phyloP scores from a whole-genome alignment of 92 coral and sea anemone genomes.

The Phymanthus crucifer region DNA sequence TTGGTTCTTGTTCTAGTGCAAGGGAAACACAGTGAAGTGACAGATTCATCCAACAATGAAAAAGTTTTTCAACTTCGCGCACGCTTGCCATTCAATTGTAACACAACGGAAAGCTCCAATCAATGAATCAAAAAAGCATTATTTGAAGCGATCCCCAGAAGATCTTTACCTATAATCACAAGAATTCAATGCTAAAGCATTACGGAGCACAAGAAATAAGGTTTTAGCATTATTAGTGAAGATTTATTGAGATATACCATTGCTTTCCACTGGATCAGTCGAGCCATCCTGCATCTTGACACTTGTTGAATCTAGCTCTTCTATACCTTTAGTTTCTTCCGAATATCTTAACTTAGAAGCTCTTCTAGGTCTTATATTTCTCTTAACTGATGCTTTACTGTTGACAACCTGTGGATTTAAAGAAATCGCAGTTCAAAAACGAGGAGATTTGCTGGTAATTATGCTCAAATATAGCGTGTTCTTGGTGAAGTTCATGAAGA shows the following conservation, averaged over 20 bases:
- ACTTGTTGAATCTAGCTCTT: slow-evolving; percentile 39
- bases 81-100: slow-evolving; percentile 21
- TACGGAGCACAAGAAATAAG: neutral
- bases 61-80: slow-evolving; percentile 24
- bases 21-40: neutral
- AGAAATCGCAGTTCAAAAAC: slow-evolving; percentile 16
- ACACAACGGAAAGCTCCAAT: slow-evolving; percentile 13
- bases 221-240: neutral
- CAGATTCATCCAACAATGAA: slow-evolving; percentile 4
- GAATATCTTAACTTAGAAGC: slow-evolving; percentile 55
- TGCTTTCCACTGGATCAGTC: slow-evolving; percentile 40
- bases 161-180: neutral
- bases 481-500: neutral
- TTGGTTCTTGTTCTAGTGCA: neutral
- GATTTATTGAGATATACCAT: slow-evolving; percentile 3
- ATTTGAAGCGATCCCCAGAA: neutral
- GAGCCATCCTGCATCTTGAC: slow-evolving; percentile 44
- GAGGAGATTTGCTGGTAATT: neutral
- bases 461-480: slow-evolving; percentile 28
- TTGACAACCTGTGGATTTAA: slow-evolving; percentile 77
- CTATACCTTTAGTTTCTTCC: neutral
- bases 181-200: neutral
- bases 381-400: slow-evolving; percentile 78
- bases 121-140: neutral
- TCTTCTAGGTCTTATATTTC: slow-evolving; percentile 75